phyloP scores from a whole-genome alignment of 2,888 invertebrate species.

The Spatulosminthurus flaviceps region DNA sequence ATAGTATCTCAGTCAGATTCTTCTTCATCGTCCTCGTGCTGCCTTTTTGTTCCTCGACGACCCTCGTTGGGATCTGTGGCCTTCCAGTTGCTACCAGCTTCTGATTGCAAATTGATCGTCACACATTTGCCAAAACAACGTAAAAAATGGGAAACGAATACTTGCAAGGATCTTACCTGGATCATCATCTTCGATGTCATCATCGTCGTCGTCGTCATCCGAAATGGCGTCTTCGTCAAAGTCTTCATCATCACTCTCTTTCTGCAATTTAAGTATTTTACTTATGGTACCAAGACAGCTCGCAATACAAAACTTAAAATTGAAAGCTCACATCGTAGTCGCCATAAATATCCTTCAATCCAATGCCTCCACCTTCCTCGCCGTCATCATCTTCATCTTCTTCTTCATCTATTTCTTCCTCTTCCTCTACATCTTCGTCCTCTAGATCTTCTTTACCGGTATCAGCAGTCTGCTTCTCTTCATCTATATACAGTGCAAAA shows the following conservation, averaged over 20 bases:
- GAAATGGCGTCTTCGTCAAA: conserved; percentile 63
- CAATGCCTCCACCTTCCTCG: conserved; percentile 72
- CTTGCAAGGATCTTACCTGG: neutral
- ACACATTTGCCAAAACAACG: no score
- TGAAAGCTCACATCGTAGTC: conserved; percentile 71
- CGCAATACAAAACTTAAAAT: neutral
- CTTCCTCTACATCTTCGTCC: conserved; percentile 64
- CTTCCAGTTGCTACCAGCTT: neutral
- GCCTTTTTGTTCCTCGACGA: conserved; percentile 53
- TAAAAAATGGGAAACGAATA: neutral
- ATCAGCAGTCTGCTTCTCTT: conserved; percentile 43
- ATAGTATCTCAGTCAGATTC: conserved; percentile 30
- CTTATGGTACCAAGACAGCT: neutral
- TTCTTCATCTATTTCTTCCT: conserved; percentile 64
- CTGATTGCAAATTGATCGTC: no score
- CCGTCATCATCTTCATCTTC: conserved; percentile 68
- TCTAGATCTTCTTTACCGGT: conserved; percentile 64
- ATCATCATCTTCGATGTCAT: conserved; percentile 25
- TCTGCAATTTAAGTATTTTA: conserved; percentile 56
- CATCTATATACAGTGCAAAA: conserved; percentile 40
- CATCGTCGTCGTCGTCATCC: conserved; percentile 52
- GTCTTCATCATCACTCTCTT: conserved; percentile 67
- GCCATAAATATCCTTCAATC: conserved; percentile 77
- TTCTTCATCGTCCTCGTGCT: conserved; percentile 55
- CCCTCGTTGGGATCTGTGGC: conserved; percentile 1